These are phyloP conservation scores for Acropora tenuis DNA, from an alignment of 64 coral and sea anemone species.

Conservation along the genomic window DNA sequence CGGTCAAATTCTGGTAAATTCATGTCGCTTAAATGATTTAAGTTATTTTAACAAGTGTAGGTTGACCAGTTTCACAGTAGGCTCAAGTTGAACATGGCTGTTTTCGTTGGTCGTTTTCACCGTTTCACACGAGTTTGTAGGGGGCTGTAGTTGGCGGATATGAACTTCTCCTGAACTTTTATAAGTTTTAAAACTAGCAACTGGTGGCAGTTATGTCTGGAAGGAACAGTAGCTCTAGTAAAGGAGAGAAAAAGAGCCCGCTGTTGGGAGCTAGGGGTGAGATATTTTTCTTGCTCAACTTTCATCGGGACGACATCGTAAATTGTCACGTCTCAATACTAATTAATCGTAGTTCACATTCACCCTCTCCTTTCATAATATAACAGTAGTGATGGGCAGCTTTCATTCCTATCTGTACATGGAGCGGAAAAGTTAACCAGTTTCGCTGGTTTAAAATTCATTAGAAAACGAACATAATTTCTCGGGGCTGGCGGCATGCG, in stretches of 20 bases:
- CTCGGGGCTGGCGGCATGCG: too few species aligned
- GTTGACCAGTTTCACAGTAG: neutral
- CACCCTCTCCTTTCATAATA: too few species aligned
- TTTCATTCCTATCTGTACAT: too few species aligned
- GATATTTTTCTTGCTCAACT: neutral
- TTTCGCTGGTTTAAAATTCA: too few species aligned
- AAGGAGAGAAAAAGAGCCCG: slow-evolving; percentile 4
- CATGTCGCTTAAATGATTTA: neutral
- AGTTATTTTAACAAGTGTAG: neutral
- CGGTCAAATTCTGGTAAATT: neutral
- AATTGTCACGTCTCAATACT: too few species aligned
- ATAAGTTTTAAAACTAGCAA: neutral
- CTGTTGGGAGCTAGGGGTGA: slow-evolving; percentile 22
- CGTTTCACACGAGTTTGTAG: too few species aligned
- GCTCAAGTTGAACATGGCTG: neutral
- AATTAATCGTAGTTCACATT: too few species aligned
- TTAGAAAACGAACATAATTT: too few species aligned
- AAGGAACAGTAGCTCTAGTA: neutral
- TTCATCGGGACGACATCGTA: neutral
- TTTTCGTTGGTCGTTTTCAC: too few species aligned
- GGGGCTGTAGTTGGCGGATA: neutral
- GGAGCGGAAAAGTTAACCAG: too few species aligned
- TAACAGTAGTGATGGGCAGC: too few species aligned
- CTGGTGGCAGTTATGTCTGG: slow-evolving; percentile 1
- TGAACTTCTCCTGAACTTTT: neutral